Evolutionary conservation across 2,888 invertebrate genomes (phyloP), one percentile per base, ranked within the genome.

Genomic region (Lepidonotus clava): DNA sequence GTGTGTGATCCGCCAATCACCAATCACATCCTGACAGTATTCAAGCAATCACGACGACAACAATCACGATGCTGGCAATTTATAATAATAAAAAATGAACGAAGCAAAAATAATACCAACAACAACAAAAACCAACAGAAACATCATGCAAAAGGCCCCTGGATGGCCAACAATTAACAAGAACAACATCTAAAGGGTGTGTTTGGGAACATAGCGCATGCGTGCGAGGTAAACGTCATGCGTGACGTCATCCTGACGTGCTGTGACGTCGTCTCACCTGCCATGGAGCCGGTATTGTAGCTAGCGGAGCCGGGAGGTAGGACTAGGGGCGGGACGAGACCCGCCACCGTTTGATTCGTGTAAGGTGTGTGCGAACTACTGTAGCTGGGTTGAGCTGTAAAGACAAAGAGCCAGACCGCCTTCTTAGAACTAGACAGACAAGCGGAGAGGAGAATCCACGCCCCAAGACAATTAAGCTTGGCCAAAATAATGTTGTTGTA

Each of bases 381-480:
- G 80, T 86, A 86, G 76, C 86, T 76, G 41, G 86, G 34, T 40
- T 86, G 86, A 34, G 86, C 86, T 86, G 86, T 28, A 86, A 85
- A 71, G 24, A 71, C 11, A 24, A 46, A 67, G 41, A 38, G 41
- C 21, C 41, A 28, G 2, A 41, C 18, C 4, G 24, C 56, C 21
- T 56, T 5, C 56, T 24, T 56, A n/a, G 5, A 56, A 24, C 56
- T 56, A 6, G 6, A 46, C 46, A 46, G 18, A 46, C 6, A 46
- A 46, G 46, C 6, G 24, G 28, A 61, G 61, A 61, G 24, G 28
- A 61, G 28, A 61, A 32, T 24, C 61, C n/a, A 28, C 61, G 61
- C n/a, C 61, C 61, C 61, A 24, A 61, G n/a, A n/a, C n/a, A n/a
- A n/a, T n/a, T n/a, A n/a, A n/a, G n/a, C n/a, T n/a, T n/a, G n/a